phyloP scores from a whole-genome alignment of 2,797 vertebrate species.

The Malurus splendens region DNA sequence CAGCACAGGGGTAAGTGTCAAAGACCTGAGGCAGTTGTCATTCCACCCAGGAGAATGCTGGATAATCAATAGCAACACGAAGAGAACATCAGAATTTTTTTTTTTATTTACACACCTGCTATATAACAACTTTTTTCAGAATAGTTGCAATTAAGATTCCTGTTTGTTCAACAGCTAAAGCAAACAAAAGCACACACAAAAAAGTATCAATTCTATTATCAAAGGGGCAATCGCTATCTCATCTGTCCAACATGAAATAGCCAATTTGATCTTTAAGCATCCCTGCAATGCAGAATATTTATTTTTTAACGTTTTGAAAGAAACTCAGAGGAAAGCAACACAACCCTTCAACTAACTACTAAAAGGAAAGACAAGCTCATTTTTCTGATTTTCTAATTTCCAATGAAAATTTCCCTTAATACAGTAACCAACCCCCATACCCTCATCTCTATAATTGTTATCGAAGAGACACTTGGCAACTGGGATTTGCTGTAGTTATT shows the following conservation, averaged over 20 bases:
- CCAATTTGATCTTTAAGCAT: not conserved
- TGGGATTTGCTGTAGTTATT: not conserved
- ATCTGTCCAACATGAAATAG: not conserved
- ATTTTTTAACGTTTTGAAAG: not conserved
- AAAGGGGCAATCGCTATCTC: not conserved
- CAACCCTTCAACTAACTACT: not conserved
- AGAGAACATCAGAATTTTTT: accelerated
- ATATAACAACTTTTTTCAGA: conserved; percentile 11
- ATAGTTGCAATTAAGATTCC: not conserved
- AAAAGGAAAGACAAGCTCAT: not conserved
- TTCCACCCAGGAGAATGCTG: conserved; percentile 8
- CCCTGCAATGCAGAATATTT: not conserved
- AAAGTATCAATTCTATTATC: not conserved
- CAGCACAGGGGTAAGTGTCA: conserved; percentile 7
- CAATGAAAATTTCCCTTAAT: not conserved
- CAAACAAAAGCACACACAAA: not conserved
- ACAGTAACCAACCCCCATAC: not conserved
- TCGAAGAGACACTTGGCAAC: not conserved
- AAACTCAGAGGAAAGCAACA: not conserved
- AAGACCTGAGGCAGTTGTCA: conserved; percentile 13
- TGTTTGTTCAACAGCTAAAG: not conserved
- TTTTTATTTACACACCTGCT: not conserved
- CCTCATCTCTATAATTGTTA: not conserved
- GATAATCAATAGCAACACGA: not conserved
- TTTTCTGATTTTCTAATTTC: not conserved